phyloP scores from a whole-genome alignment of 2,888 invertebrate genomes.

The Eremobia ochroleuca region DNA sequence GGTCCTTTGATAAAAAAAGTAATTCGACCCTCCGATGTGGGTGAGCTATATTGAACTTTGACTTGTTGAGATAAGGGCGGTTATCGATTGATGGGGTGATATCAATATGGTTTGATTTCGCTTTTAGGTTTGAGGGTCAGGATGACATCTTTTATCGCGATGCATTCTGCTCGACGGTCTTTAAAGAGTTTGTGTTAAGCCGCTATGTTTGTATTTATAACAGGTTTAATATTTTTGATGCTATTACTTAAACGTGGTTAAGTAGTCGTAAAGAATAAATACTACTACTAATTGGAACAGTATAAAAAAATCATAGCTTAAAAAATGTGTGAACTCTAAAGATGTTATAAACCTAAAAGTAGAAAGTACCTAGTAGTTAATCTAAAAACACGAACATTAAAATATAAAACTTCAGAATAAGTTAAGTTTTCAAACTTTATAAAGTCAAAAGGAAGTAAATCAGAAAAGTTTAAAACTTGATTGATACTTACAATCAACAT shows the following conservation, averaged over 20 bases:
- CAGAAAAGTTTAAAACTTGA: conserved; percentile 41
- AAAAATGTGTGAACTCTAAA: neutral
- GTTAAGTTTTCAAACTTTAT: conserved; percentile 31
- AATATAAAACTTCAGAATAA: neutral
- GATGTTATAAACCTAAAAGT: neutral
- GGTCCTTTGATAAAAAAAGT: conserved; percentile 81
- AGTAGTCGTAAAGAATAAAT: neutral
- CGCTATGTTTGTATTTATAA: conserved; percentile 67
- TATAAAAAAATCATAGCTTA: neutral
- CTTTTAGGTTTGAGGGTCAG: conserved; percentile 85
- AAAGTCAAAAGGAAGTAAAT: conserved; percentile 11
- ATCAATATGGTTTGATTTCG: conserved; percentile 80
- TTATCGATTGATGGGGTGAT: conserved; percentile 66
- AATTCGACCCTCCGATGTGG: conserved; percentile 66
- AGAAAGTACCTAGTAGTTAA: neutral
- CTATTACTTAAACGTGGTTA: neutral
- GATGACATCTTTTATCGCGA: conserved; percentile 90
- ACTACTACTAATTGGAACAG: conserved; percentile 20
- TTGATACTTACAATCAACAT: conserved; percentile 81
- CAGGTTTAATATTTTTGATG: conserved; percentile 32
- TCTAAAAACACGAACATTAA: neutral
- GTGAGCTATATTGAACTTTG: conserved; percentile 75
- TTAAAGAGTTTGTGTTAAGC: conserved; percentile 80
- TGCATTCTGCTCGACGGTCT: conserved; percentile 86
- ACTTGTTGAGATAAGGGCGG: conserved; percentile 69